Evolutionary conservation across 2,113 vertebrate species (phyloP).

Genomic region (Xiphophorus couchianus): DNA sequence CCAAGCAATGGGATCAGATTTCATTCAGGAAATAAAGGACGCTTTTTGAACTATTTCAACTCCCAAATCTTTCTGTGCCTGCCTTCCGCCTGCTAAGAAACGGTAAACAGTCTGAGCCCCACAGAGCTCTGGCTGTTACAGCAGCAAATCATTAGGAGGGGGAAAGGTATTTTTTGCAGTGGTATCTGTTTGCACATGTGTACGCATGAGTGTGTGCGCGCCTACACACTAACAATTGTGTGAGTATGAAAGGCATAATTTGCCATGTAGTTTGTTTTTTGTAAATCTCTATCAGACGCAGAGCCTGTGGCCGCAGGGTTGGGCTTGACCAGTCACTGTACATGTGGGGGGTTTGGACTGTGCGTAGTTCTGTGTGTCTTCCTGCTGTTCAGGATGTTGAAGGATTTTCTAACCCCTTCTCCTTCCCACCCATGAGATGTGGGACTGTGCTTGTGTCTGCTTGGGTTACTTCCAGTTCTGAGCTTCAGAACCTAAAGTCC

Average conservation of each 20-base stretch:
- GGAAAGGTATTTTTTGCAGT: constrained; percentile 23
- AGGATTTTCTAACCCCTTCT: constrained; percentile 10
- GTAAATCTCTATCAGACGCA: constrained; percentile 55
- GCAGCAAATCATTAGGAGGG: constrained; percentile 48
- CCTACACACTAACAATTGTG: not conserved
- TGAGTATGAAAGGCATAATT: constrained; percentile 44
- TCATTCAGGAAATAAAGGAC: constrained; percentile 38
- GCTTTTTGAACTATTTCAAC: constrained; percentile 40
- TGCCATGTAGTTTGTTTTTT: constrained; percentile 62
- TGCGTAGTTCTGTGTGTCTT: constrained; percentile 37
- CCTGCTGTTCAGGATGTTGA: constrained; percentile 48
- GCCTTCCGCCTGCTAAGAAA: constrained; percentile 29
- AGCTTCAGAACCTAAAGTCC: constrained; percentile 43
- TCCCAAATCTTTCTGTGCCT: constrained; percentile 25
- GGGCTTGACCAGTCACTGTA: constrained; percentile 44
- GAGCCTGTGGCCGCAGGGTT: constrained; percentile 47
- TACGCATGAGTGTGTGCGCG: not conserved
- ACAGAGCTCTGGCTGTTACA: constrained; percentile 37
- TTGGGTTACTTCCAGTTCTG: constrained; percentile 55
- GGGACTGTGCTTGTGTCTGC: constrained; percentile 44
- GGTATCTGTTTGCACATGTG: constrained; percentile 36
- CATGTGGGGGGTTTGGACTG: constrained; percentile 32
- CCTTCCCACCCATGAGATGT: constrained; percentile 7
- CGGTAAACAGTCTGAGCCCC: constrained; percentile 48
- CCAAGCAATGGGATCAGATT: constrained; percentile 51